These are phyloP conservation scores for Oedothorax gibbosus DNA, from an alignment of 1,140 invertebrate genomes.

Conservation along the genomic window DNA sequence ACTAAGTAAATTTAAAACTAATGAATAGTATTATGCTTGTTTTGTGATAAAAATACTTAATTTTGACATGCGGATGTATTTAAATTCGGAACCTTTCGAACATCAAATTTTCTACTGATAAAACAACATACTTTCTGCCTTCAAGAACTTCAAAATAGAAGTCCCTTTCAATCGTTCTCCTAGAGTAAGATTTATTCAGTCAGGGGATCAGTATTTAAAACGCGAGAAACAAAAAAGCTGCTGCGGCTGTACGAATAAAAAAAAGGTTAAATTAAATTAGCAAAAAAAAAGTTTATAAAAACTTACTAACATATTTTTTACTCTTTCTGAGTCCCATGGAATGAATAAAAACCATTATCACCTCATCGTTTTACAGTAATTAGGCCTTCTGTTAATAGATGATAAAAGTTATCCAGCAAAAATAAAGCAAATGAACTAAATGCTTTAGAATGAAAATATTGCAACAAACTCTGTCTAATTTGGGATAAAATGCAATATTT, in stretches of 20 bases:
- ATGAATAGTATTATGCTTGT: too few relatives aligned
- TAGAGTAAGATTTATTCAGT: slow-evolving; percentile 23
- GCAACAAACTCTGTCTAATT: too few relatives aligned
- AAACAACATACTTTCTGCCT: too few relatives aligned
- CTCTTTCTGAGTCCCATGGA: slow-evolving; percentile 11
- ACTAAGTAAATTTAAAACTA: too few relatives aligned
- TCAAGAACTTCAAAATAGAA: too few relatives aligned
- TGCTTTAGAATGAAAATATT: too few relatives aligned
- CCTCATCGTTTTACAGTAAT: slow-evolving; percentile 50
- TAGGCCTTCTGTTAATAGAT: slow-evolving; percentile 59
- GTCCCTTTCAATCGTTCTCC: slow-evolving; percentile 1
- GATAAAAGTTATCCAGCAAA: slow-evolving; percentile 45
- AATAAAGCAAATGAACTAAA: slow-evolving; percentile 38
- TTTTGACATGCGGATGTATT: too few relatives aligned
- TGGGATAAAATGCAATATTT: too few relatives aligned
- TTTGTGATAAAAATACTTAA: too few relatives aligned
- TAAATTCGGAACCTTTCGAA: too few relatives aligned
- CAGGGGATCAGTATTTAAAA: neutral
- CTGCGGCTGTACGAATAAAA: slow-evolving; percentile 15
- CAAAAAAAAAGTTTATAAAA: slow-evolving; percentile 15
- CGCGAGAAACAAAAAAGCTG: neutral
- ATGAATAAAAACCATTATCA: slow-evolving; percentile 56
- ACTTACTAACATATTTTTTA: slow-evolving; percentile 16
- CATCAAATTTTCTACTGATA: too few relatives aligned
- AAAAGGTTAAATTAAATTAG: slow-evolving; percentile 39